phyloP scores from a whole-genome alignment of 2,113 vertebrate genomes.

The Tupaia tana region DNA sequence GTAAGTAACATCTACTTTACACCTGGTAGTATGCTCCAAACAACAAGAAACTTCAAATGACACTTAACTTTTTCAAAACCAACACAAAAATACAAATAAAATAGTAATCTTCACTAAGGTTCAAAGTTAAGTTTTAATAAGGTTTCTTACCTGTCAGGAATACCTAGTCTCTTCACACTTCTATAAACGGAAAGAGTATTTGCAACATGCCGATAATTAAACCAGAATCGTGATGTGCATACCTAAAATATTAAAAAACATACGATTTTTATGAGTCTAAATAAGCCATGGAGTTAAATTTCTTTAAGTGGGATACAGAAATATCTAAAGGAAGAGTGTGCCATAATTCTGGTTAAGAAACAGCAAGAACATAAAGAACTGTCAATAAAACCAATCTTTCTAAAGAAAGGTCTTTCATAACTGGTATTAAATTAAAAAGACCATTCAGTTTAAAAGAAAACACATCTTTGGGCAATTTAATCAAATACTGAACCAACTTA shows the following conservation, averaged over 20 bases:
- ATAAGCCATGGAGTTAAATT: slow-evolving; percentile 1
- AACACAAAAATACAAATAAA: slow-evolving; percentile 53
- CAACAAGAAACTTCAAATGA: neutral
- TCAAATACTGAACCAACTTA: neutral
- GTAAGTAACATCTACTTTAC: slow-evolving; percentile 16
- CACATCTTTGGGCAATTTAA: slow-evolving; percentile 42
- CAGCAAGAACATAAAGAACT: slow-evolving; percentile 5
- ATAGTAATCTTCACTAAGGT: neutral
- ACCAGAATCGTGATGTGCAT: slow-evolving; percentile 98
- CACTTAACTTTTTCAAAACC: slow-evolving; percentile 22
- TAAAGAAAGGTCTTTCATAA: slow-evolving; percentile 51
- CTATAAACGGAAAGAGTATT: slow-evolving; percentile 98
- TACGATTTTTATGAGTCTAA: slow-evolving; percentile 48
- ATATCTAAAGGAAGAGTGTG: slow-evolving; percentile 3
- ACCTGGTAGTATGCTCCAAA: neutral
- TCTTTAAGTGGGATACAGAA: neutral
- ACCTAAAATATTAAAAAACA: slow-evolving; percentile 87
- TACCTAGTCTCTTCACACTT: slow-evolving; percentile 98
- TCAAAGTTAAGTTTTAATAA: slow-evolving; percentile 34
- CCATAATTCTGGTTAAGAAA: slow-evolving; percentile 15
- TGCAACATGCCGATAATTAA: slow-evolving; percentile 98
- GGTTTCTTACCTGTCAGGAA: slow-evolving; percentile 94
- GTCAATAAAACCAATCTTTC: slow-evolving; percentile 53
- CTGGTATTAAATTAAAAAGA: slow-evolving; percentile 51
- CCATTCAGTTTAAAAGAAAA: slow-evolving; percentile 6